These are phyloP conservation scores for Uropsilus gracilis DNA, from an alignment of 2,113 vertebrate genomes.

Conservation along the genomic window DNA sequence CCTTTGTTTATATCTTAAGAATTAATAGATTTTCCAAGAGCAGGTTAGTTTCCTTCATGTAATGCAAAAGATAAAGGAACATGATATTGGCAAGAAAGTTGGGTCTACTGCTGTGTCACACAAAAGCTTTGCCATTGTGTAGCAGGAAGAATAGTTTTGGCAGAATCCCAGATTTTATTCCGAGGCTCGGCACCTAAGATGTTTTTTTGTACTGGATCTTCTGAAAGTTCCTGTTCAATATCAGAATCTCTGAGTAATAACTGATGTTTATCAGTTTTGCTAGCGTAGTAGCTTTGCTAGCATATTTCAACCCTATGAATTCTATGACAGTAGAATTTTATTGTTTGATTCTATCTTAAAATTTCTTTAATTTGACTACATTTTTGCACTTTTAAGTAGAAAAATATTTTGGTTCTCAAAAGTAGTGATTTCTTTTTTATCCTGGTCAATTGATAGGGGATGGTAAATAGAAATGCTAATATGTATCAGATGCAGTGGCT, in stretches of 20 bases:
- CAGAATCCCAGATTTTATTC: conserved; percentile 15
- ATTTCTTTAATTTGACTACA: conserved; percentile 4
- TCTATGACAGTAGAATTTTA: conserved; percentile 21
- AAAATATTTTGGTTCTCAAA: conserved; percentile 40
- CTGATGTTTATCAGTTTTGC: neutral
- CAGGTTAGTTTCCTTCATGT: conserved; percentile 37
- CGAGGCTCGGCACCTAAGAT: neutral
- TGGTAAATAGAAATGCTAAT: neutral
- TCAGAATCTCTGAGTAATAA: neutral
- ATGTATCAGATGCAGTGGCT: neutral
- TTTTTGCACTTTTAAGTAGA: neutral
- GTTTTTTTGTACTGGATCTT: neutral
- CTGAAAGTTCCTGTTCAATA: conserved; percentile 13
- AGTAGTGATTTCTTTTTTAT: conserved; percentile 37
- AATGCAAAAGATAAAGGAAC: conserved; percentile 3
- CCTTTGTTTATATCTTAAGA: conserved; percentile 16
- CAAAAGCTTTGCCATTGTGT: neutral
- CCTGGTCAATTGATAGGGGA: conserved; percentile 13
- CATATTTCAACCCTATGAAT: neutral
- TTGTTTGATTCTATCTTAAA: neutral
- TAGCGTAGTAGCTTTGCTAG: neutral
- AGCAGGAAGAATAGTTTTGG: neutral
- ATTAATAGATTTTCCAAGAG: conserved; percentile 1
- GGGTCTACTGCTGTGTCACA: neutral
- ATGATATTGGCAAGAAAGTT: conserved; percentile 6